Conservation (phyloP, 2,113 vertebrate species). For the Macquaria australasica region DNA sequence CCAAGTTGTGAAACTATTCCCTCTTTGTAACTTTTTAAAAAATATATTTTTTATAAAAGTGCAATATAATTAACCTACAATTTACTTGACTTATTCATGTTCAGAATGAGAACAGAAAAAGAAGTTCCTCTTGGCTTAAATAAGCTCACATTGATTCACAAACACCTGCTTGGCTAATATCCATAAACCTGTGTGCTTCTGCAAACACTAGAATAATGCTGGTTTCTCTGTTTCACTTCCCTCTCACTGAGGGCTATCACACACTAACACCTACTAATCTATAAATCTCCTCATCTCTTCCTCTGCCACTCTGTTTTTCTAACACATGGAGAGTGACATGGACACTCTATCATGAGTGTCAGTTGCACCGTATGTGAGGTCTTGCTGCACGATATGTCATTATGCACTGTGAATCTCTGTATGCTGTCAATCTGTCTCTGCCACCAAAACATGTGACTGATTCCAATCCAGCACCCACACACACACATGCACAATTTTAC, state of each 20-base stretch:
- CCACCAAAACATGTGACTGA: constrained; percentile 2
- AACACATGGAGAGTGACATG: constrained; percentile 29
- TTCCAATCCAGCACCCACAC: constrained; percentile 7
- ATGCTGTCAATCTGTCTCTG: constrained; percentile 11
- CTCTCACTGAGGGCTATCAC: constrained; percentile 12
- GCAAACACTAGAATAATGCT: constrained; percentile 33
- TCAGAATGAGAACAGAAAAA: background rate
- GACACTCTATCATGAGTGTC: constrained; percentile 10
- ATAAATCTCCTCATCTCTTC: constrained; percentile 31
- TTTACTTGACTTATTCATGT: background rate
- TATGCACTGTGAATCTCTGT: background rate
- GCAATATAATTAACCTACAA: background rate
- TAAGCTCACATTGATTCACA: constrained; percentile 19
- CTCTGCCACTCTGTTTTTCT: constrained; percentile 27
- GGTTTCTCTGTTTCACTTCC: constrained; percentile 31
- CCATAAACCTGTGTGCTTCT: constrained; percentile 37
- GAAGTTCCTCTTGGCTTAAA: background rate
- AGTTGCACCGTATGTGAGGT: constrained; percentile 14
- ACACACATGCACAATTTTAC: constrained; percentile 11
- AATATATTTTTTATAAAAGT: no score
- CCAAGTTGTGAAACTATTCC: background rate
- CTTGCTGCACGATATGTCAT: background rate
- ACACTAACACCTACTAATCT: constrained; percentile 36
- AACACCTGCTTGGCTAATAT: constrained; percentile 27
- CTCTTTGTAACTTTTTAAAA: background rate